Percentiles rank a stretch among this genome's conserved stretches.
Conservation (phyloP, 2,797 vertebrate genomes). For the Sardinella longiceps region DNA sequence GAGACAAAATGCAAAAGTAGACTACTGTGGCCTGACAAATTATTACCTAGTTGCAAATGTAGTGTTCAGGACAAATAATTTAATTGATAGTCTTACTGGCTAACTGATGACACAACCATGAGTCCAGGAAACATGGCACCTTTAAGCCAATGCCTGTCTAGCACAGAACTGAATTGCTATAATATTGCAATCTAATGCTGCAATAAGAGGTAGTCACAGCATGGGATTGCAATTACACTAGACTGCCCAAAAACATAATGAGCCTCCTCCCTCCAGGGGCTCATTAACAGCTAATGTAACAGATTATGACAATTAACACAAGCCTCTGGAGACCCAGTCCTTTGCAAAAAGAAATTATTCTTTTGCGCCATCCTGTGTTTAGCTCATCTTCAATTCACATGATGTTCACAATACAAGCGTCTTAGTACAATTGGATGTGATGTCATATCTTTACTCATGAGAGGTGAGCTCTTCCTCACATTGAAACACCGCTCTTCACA, state of each 20-base stretch:
- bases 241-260: not conserved
- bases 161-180: not conserved
- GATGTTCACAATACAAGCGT: not conserved
- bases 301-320: not conserved
- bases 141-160: not conserved
- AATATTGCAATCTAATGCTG: not conserved
- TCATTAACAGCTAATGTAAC: constrained; percentile 7
- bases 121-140: not conserved
- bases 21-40: too few species aligned
- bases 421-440: not conserved
- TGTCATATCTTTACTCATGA: constrained; percentile 1
- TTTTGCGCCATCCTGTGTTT: not conserved
- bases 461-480: not conserved
- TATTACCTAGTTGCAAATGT: not conserved
- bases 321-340: not conserved
- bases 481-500: not conserved
- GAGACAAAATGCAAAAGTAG: not conserved
- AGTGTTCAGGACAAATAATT: not conserved
- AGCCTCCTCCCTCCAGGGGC: not conserved
- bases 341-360: not conserved
- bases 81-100: not conserved
- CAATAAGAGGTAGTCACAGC: not conserved
- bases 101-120: not conserved
- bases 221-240: not conserved
- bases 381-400: not conserved